These are phyloP conservation scores for Caenorhabditis brenneri DNA, from an alignment of 1,140 invertebrate species.

Conservation along the genomic window DNA sequence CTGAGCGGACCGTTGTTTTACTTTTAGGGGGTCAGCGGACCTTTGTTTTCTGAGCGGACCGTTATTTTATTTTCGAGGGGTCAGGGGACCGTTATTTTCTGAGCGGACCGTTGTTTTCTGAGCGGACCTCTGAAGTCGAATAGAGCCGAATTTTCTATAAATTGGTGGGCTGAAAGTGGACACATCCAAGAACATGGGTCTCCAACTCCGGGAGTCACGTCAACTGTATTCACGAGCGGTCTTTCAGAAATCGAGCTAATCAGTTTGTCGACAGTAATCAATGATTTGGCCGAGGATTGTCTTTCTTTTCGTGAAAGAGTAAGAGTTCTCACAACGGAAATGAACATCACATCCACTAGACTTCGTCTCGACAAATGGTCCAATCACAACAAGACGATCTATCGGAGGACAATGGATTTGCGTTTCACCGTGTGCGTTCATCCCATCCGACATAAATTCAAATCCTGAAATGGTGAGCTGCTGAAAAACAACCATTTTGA, in stretches of 20 bases:
- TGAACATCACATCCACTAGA: constrained; percentile 24
- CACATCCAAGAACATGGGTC: constrained; percentile 39
- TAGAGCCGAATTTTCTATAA: too few relatives aligned
- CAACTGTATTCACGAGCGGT: not conserved
- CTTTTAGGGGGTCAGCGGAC: too few relatives aligned
- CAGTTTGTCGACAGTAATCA: not conserved
- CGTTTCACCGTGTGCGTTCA: not conserved
- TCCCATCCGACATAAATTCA: constrained; percentile 6
- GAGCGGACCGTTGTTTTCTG: too few relatives aligned
- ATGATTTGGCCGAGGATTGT: not conserved
- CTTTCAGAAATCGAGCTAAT: not conserved
- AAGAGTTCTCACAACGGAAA: constrained; percentile 8
- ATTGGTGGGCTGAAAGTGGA: constrained; percentile 48
- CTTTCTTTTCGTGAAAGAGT: constrained; percentile 1
- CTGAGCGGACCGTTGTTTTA: too few relatives aligned
- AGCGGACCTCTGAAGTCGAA: too few relatives aligned
- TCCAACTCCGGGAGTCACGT: constrained; percentile 41
- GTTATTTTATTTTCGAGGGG: too few relatives aligned
- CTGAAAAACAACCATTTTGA: not conserved
- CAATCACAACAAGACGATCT: constrained; percentile 4
- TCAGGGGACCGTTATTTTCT: too few relatives aligned
- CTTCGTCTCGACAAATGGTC: constrained; percentile 4
- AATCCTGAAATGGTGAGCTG: not conserved
- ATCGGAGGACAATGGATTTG: not conserved
- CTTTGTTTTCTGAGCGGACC: too few relatives aligned